Evolutionary conservation across 2,888 invertebrate species (phyloP).

Genomic region (Cryptus viduatorius): DNA sequence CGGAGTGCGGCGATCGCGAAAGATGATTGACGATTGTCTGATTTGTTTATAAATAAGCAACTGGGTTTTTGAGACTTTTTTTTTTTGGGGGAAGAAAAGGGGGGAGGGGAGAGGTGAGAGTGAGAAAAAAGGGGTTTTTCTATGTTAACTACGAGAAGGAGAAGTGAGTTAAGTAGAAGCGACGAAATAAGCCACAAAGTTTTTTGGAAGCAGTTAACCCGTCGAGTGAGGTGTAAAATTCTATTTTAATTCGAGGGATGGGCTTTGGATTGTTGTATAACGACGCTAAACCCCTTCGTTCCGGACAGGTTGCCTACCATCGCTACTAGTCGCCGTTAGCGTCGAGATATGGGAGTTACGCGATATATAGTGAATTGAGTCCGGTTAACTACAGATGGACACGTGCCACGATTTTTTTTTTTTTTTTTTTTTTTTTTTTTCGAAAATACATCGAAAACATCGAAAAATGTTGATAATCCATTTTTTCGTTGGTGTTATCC

Average conservation of each 20-base stretch:
- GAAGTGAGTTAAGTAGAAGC: not conserved
- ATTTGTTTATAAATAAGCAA: constrained; percentile 82
- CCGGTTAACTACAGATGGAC: constrained; percentile 22
- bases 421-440: constrained; percentile 11
- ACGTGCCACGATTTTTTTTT: constrained; percentile 43
- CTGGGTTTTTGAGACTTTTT: not conserved
- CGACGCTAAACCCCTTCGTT: constrained; percentile 46
- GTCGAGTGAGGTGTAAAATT: constrained; percentile 73
- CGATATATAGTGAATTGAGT: constrained; percentile 55
- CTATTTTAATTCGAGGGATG: constrained; percentile 66
- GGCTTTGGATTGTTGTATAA: constrained; percentile 17
- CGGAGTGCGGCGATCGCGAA: constrained; percentile 56
- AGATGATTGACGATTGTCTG: constrained; percentile 82
- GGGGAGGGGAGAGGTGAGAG: too few relatives aligned
- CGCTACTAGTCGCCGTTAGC: constrained; percentile 48
- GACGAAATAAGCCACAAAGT: constrained; percentile 8
- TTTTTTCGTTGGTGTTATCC: too few relatives aligned
- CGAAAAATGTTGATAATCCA: too few relatives aligned
- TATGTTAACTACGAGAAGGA: not conserved
- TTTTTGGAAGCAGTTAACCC: constrained; percentile 57
- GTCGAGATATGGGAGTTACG: constrained; percentile 43
- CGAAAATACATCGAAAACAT: not conserved
- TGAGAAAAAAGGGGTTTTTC: too few relatives aligned
- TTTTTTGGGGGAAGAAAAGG: not conserved
- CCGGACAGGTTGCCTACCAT: constrained; percentile 60